A percentile compares a stretch with the other conserved stretches of the same genome.
Conservation (phyloP, 2,113 vertebrate genomes). For the Cryptotis parvus region DNA sequence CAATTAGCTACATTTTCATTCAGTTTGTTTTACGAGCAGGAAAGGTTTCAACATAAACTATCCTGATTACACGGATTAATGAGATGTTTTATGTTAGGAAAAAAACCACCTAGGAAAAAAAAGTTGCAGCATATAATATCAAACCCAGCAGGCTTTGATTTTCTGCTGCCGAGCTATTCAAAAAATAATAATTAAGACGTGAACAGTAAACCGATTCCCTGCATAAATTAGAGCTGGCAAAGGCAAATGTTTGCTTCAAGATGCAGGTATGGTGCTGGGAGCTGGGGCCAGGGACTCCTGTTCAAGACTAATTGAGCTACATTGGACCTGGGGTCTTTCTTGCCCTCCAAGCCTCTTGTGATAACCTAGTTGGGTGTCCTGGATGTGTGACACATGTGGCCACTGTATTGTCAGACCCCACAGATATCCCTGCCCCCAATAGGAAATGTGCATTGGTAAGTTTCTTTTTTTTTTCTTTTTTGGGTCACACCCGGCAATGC, state of each 20-base stretch:
- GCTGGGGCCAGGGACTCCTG: slow-evolving; percentile 79
- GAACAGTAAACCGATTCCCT: slow-evolving; percentile 85
- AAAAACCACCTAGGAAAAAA: slow-evolving; percentile 78
- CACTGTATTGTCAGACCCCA: slow-evolving; percentile 39
- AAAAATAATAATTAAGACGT: slow-evolving; percentile 88
- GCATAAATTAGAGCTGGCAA: slow-evolving; percentile 87
- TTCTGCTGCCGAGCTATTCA: slow-evolving; percentile 87
- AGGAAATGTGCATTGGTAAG: slow-evolving; percentile 39
- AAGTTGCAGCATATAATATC: slow-evolving; percentile 85
- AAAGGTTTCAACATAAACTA: slow-evolving; percentile 85
- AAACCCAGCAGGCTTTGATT: slow-evolving; percentile 88
- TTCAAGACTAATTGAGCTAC: slow-evolving; percentile 85
- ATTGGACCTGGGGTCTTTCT: slow-evolving; percentile 70
- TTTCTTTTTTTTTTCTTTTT: too few species aligned
- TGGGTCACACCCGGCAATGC: too few species aligned
- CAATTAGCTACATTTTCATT: slow-evolving; percentile 82
- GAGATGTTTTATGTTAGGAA: slow-evolving; percentile 84
- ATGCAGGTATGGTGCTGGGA: slow-evolving; percentile 83
- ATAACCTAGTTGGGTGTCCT: background rate
- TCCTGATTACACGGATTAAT: slow-evolving; percentile 87
- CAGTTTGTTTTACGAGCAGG: slow-evolving; percentile 79
- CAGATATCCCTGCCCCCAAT: background rate
- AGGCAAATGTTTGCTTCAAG: slow-evolving; percentile 87
- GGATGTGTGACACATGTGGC: too few species aligned
- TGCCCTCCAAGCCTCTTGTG: slow-evolving; percentile 45